phyloP scores from a whole-genome alignment of 2,113 vertebrate genomes.

The Hirundichthys speculiger region DNA sequence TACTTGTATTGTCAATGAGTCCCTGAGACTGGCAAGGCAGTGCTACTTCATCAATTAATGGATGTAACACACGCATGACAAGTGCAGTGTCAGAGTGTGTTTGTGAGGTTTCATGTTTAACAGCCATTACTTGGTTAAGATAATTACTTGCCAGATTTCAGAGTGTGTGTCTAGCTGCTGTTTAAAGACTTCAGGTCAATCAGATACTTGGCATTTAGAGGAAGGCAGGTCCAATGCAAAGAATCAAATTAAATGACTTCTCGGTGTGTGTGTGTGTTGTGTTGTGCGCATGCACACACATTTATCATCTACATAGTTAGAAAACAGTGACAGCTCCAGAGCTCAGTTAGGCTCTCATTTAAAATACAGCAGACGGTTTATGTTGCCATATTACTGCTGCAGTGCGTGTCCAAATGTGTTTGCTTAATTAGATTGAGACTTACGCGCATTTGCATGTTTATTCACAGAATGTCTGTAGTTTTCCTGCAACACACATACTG shows the following conservation, averaged over 20 bases:
- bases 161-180: neutral
- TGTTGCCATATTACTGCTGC: neutral
- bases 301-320: conserved; percentile 4
- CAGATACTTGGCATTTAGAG: conserved; percentile 39
- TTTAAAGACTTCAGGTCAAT: conserved; percentile 6
- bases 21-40: neutral
- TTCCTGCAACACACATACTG: neutral
- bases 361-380: conserved; percentile 18
- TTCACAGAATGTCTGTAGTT: neutral
- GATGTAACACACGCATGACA: conserved; percentile 18
- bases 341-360: conserved; percentile 5
- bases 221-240: neutral
- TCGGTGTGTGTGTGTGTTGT: conserved; percentile 3
- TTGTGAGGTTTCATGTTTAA: conserved; percentile 11
- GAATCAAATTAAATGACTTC: conserved; percentile 27
- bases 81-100: conserved; percentile 1
- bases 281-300: conserved; percentile 2
- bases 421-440: neutral
- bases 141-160: neutral
- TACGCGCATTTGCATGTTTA: neutral
- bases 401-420: neutral
- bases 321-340: conserved; percentile 1
- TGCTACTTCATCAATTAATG: neutral
- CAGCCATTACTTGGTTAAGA: neutral
- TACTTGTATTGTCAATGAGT: too few relatives aligned